Conservation (phyloP, 2,113 vertebrate species). For the Percina caprodes region DNA sequence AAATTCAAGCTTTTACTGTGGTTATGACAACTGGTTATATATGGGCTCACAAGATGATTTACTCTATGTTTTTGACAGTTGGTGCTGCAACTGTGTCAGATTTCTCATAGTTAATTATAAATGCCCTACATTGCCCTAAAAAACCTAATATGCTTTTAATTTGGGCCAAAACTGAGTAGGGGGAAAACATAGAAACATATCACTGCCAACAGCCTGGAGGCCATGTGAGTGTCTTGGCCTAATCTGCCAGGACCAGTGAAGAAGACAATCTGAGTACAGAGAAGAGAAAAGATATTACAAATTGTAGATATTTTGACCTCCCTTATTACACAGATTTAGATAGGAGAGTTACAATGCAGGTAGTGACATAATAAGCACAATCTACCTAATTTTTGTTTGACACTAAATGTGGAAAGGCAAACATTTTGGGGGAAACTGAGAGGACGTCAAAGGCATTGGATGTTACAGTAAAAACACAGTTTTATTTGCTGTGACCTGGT, state of each 20-base stretch:
- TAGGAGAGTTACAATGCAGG: not conserved
- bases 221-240: conserved; percentile 41
- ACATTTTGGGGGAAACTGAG: conserved; percentile 9
- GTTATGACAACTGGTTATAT: conserved; percentile 6
- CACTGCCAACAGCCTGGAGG: conserved; percentile 66
- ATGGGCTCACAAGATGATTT: conserved; percentile 11
- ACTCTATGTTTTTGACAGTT: conserved; percentile 19
- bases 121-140: conserved; percentile 62
- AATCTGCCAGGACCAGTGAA: conserved; percentile 31
- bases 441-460: conserved; percentile 18
- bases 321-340: not conserved
- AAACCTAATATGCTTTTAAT: conserved; percentile 62
- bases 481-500: conserved; percentile 71
- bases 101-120: conserved; percentile 66
- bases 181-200: conserved; percentile 35
- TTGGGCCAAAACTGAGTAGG: conserved; percentile 60
- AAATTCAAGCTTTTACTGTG: not conserved
- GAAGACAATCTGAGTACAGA: conserved; percentile 11
- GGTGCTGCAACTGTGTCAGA: conserved; percentile 56
- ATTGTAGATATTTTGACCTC: not conserved
- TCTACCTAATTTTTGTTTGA: not conserved
- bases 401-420: not conserved
- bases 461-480: conserved; percentile 52
- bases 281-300: not conserved
- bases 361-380: not conserved